Evolutionary conservation across 2,888 invertebrate genomes (phyloP).

Genomic region (Graphium colonna): DNA sequence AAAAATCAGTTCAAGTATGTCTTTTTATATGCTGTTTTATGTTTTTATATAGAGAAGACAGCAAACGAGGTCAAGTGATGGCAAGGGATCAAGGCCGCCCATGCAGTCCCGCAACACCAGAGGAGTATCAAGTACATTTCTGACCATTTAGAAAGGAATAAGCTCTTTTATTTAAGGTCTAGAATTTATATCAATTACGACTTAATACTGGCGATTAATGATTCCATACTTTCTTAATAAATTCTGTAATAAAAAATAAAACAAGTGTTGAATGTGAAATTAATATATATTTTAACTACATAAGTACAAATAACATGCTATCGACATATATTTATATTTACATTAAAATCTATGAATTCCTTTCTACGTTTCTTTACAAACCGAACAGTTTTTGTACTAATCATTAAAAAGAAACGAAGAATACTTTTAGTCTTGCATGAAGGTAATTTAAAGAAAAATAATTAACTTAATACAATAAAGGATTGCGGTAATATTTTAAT

Average conservation of each 20-base stretch:
- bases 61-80: too few relatives aligned
- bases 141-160: too few relatives aligned
- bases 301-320: constrained; percentile 61
- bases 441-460: too few relatives aligned
- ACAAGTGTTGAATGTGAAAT: constrained; percentile 50
- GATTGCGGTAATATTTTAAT: constrained; percentile 24
- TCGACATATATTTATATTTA: constrained; percentile 52
- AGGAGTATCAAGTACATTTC: too few relatives aligned
- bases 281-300: constrained; percentile 68
- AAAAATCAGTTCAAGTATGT: too few relatives aligned
- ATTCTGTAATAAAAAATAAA: constrained; percentile 28
- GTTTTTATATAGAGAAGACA: too few relatives aligned
- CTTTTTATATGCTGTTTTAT: too few relatives aligned
- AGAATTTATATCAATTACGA: too few relatives aligned
- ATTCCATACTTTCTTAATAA: not conserved
- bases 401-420: constrained; percentile 27
- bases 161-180: too few relatives aligned
- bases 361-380: constrained; percentile 31
- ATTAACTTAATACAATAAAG: constrained; percentile 37
- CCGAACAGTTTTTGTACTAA: constrained; percentile 46
- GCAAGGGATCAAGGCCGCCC: too few relatives aligned
- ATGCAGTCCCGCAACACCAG: too few relatives aligned
- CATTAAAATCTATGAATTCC: constrained; percentile 36
- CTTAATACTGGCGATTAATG: not conserved
- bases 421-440: not conserved